A percentile compares a stretch with the other conserved stretches of the same genome.
Evolutionary conservation across 2,888 invertebrate genomes (phyloP).

Genomic region (Himalopsyche anomala): DNA sequence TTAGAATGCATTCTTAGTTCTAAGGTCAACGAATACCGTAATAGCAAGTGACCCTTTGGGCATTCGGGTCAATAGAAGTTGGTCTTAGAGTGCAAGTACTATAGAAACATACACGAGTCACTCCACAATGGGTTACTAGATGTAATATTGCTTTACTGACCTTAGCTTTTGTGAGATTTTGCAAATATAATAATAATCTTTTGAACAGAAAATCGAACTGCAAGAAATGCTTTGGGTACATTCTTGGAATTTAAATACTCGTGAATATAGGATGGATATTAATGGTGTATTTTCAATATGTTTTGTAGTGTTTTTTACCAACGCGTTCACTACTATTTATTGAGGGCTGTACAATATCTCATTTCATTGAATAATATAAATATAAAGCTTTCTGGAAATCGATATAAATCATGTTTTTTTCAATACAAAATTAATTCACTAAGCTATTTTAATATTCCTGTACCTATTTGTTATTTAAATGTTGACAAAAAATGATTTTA

Average conservation of each 20-base stretch:
- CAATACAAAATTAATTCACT: too few relatives aligned
- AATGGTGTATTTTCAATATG: neutral
- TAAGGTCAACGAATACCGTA: slow-evolving; percentile 29
- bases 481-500: too few relatives aligned
- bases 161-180: slow-evolving; percentile 8
- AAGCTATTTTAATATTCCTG: too few relatives aligned
- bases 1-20: slow-evolving; percentile 15
- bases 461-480: too few relatives aligned
- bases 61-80: neutral
- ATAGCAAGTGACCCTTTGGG: slow-evolving; percentile 16
- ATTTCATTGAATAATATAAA: too few relatives aligned
- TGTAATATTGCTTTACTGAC: neutral
- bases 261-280: neutral
- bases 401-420: too few relatives aligned
- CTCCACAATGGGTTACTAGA: neutral
- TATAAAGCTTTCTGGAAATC: too few relatives aligned
- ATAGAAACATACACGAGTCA: neutral
- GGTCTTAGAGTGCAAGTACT: neutral
- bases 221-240: neutral
- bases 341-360: too few relatives aligned
- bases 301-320: too few relatives aligned
- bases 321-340: too few relatives aligned
- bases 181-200: neutral
- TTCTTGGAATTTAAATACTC: neutral
- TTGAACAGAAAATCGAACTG: neutral